These are phyloP conservation scores for Cheirogaleus medius DNA, from an alignment of 2,113 vertebrate species.

Conservation along the genomic window DNA sequence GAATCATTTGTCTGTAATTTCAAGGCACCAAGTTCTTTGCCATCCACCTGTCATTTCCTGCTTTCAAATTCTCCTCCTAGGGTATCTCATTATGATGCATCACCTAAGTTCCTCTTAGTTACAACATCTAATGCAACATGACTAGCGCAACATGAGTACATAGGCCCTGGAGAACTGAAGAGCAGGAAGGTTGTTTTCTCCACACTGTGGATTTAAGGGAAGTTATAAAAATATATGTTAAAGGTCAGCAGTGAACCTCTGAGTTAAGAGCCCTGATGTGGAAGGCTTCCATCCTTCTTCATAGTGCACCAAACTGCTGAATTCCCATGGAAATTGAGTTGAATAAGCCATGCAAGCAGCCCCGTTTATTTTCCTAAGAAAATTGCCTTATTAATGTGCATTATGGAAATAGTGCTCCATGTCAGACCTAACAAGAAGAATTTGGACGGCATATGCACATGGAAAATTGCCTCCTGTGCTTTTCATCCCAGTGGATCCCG, in stretches of 20 bases:
- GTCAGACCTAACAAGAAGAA: constrained; percentile 68
- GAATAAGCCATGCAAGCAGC: constrained; percentile 54
- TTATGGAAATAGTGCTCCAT: constrained; percentile 67
- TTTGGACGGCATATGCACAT: neutral
- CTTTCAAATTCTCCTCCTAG: neutral
- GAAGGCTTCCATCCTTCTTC: constrained; percentile 51
- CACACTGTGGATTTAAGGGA: constrained; percentile 29
- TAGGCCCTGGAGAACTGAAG: constrained; percentile 54
- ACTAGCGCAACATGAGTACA: constrained; percentile 41
- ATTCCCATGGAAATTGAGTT: constrained; percentile 60
- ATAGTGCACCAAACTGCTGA: neutral
- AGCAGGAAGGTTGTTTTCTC: constrained; percentile 55
- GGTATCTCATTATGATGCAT: constrained; percentile 58
- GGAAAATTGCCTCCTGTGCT: constrained; percentile 63
- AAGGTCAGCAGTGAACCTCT: constrained; percentile 48
- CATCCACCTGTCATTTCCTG: constrained; percentile 30
- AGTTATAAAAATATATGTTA: constrained; percentile 52
- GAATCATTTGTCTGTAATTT: constrained; percentile 20
- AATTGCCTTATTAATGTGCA: constrained; percentile 69
- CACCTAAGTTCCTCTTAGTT: constrained; percentile 27
- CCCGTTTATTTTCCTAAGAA: constrained; percentile 56
- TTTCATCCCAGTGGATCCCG: constrained; percentile 20
- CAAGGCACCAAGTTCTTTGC: neutral
- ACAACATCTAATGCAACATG: constrained; percentile 63
- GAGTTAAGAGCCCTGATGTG: constrained; percentile 5